Conservation (phyloP, 2,797 vertebrate species). For the Microcaecilia unicolor region DNA sequence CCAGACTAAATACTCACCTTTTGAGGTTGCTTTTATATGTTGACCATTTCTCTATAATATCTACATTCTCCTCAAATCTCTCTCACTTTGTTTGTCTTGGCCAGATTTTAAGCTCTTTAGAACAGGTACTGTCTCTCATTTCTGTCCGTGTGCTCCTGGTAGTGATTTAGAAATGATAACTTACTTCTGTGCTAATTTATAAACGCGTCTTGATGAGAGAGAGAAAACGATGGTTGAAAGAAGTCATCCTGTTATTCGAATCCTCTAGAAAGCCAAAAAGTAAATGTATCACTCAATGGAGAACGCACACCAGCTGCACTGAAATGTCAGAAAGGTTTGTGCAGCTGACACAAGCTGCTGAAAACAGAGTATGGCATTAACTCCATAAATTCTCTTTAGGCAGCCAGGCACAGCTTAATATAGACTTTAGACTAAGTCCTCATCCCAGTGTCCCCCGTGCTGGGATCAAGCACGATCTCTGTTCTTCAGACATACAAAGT, state of each 20-base stretch:
- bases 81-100: no score
- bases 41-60: no score
- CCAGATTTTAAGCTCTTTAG: no score
- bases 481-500: conserved; percentile 23
- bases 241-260: background rate
- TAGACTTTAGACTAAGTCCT: conserved; percentile 38
- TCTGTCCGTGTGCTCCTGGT: no score
- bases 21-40: no score
- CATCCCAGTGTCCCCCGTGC: conserved; percentile 9
- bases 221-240: no score
- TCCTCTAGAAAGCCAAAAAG: conserved; percentile 14
- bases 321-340: conserved; percentile 62
- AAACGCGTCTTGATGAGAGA: no score
- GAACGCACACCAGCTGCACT: conserved; percentile 48
- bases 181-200: no score
- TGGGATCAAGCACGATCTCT: conserved; percentile 1
- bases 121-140: no score
- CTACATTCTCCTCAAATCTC: no score
- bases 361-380: conserved; percentile 48
- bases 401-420: conserved; percentile 57
- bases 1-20: no score
- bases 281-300: conserved; percentile 8
- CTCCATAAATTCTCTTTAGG: conserved; percentile 43
- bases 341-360: conserved; percentile 61
- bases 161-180: no score